Percentiles rank a stretch among this genome's conserved stretches.
Evolutionary conservation across 2,113 vertebrate genomes (phyloP).

Genomic region (Hystrix brachyura): DNA sequence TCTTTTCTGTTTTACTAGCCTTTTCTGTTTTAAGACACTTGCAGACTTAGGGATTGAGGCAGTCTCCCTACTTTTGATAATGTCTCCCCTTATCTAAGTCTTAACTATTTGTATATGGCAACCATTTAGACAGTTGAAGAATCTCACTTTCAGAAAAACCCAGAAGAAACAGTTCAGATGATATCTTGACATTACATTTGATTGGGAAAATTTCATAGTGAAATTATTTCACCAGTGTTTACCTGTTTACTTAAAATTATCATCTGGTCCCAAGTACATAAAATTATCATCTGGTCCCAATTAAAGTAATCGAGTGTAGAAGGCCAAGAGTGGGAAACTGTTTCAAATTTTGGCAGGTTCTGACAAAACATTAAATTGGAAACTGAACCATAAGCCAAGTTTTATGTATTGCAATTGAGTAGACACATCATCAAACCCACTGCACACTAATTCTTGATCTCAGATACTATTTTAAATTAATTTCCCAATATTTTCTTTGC

Average conservation of each 20-base stretch:
- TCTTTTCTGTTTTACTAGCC: background rate
- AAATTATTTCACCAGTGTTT: conserved; percentile 30
- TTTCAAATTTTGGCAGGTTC: conserved; percentile 67
- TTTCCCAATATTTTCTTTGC: conserved; percentile 57
- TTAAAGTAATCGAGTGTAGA: conserved; percentile 62
- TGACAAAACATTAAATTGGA: conserved; percentile 55
- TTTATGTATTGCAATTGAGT: conserved; percentile 58
- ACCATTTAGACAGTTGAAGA: background rate
- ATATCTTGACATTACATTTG: background rate
- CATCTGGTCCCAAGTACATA: conserved; percentile 20
- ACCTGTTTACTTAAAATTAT: conserved; percentile 62
- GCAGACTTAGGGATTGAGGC: background rate
- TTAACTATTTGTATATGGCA: background rate
- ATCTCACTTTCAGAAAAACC: conserved; percentile 1
- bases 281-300: conserved; percentile 53
- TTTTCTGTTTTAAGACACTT: conserved; percentile 22
- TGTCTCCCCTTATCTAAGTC: background rate
- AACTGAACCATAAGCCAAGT: conserved; percentile 43
- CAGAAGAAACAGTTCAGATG: background rate
- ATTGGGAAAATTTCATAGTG: conserved; percentile 6
- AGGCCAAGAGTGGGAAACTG: conserved; percentile 24
- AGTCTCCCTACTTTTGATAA: background rate
- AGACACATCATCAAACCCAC: background rate
- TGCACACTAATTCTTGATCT: conserved; percentile 14
- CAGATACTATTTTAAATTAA: conserved; percentile 54